Evolutionary conservation across 2,113 vertebrate species (phyloP), one percentile per base, ranked within the genome.

Genomic region (Girardinichthys multiradiatus): DNA sequence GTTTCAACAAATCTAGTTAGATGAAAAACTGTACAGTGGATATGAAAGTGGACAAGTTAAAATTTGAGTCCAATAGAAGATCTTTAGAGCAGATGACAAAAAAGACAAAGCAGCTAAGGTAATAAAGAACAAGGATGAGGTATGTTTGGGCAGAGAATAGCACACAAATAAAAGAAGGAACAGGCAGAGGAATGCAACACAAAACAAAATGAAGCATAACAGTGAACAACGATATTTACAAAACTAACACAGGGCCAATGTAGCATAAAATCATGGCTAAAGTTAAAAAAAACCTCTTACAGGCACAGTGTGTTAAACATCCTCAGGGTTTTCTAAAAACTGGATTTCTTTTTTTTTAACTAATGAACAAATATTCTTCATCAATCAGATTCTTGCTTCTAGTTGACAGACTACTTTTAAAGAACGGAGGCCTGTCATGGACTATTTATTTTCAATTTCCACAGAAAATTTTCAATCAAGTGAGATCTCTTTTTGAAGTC

Each of bases 371-470:
- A 4, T n/a, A 63, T 14, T 62, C 31, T 63, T 63, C 61, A 63
- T 63, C n/a, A 63, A 37, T 63, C 61, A 63, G 11, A 21, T 37
- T 63, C 31, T 33, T 6, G n/a, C 61, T 63, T 63, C 33, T 30
- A n/a, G 61, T 15, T 35, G 61, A 37, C 61, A 63, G 21, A 63
- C 33, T 29, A 35, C 19, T 31, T 35, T 62, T 63, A 24, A 11
- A 37, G 24, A 24, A 35, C 2, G 3, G 21, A 62, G 58, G n/a
- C 57, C 12, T 59, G 28, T 59, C 58, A 59, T 59, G 58, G 58
- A 59, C 58, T 28, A 59, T 59, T 59, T 59, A 59, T 59, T 59
- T 59, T 59, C 58, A 59, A 59, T 59, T 27, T 59, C 58, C 58
- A 59, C 27, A 26, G 17, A 29, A 30, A 37, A 35, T 37, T 63